Conservation (phyloP, 2,797 vertebrate species). For the Coccyzus lansbergi region DNA sequence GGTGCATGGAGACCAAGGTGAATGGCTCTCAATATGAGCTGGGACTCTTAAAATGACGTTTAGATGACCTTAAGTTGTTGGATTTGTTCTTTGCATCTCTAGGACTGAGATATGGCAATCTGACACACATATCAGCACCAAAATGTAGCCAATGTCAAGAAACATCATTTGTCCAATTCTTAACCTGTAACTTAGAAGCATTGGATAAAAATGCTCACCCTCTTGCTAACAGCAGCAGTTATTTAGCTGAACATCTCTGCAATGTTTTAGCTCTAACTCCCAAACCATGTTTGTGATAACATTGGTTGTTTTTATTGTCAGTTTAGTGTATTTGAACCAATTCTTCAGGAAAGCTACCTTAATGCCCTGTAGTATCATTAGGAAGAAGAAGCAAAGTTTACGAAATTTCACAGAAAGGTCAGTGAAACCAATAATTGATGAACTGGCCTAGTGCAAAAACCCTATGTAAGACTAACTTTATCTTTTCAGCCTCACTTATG, state of each 20-base stretch:
- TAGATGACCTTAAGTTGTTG: neutral
- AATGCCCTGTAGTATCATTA: neutral
- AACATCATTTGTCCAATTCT: too few relatives aligned
- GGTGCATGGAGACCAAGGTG: neutral
- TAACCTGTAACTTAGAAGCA: neutral
- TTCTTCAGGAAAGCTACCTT: slow-evolving; percentile 10
- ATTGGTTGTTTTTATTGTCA: neutral
- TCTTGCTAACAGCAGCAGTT: neutral
- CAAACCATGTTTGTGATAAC: neutral
- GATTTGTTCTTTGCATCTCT: neutral
- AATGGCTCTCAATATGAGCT: neutral
- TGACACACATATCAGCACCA: neutral
- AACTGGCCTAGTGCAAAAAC: neutral
- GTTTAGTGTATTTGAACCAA: neutral
- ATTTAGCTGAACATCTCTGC: neutral
- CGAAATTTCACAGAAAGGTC: neutral
- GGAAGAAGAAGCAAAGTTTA: neutral
- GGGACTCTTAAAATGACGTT: neutral
- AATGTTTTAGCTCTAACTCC: slow-evolving; percentile 15
- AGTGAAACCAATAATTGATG: neutral
- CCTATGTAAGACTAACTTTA: too few relatives aligned
- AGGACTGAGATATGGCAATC: neutral
- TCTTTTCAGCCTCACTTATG: neutral
- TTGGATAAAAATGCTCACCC: neutral
- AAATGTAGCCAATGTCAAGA: too few relatives aligned